Conservation (phyloP, 2,797 vertebrate genomes). For the Spondyliosoma cantharus region DNA sequence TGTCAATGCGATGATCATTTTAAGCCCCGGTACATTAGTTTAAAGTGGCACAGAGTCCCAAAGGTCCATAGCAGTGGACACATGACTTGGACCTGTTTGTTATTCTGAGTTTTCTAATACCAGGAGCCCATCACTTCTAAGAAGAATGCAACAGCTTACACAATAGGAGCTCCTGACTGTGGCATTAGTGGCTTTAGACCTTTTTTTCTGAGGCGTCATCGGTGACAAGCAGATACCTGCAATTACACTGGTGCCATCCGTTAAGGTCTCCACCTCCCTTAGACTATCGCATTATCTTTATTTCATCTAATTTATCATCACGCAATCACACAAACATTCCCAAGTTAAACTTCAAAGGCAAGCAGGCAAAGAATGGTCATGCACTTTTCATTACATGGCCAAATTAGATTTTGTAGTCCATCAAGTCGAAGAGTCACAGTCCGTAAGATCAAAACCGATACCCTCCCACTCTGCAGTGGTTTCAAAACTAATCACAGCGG, state of each 20-base stretch:
- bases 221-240: not conserved
- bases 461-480: slow-evolving; percentile 4
- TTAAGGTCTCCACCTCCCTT: slow-evolving; percentile 34
- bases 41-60: too few relatives aligned
- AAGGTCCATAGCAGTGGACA: too few relatives aligned
- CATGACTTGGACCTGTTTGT: not conserved
- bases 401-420: slow-evolving; percentile 61
- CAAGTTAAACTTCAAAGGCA: slow-evolving; percentile 39
- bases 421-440: slow-evolving; percentile 20
- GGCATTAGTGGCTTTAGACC: not conserved
- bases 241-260: slow-evolving; percentile 41
- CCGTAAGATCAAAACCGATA: slow-evolving; percentile 23
- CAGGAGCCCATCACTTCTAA: not conserved
- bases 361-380: slow-evolving; percentile 35
- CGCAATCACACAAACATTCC: slow-evolving; percentile 45
- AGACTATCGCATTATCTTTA: slow-evolving; percentile 51
- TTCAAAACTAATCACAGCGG: slow-evolving; percentile 12
- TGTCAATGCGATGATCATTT: too few relatives aligned
- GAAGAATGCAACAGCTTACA: not conserved
- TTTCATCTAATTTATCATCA: slow-evolving; percentile 35
- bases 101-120: not conserved
- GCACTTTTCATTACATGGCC: slow-evolving; percentile 48
- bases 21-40: too few relatives aligned
- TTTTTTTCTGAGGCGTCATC: not conserved
- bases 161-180: not conserved